phyloP scores from a whole-genome alignment of 2,113 vertebrate species.

The Cyphomyrus discorhynchus region DNA sequence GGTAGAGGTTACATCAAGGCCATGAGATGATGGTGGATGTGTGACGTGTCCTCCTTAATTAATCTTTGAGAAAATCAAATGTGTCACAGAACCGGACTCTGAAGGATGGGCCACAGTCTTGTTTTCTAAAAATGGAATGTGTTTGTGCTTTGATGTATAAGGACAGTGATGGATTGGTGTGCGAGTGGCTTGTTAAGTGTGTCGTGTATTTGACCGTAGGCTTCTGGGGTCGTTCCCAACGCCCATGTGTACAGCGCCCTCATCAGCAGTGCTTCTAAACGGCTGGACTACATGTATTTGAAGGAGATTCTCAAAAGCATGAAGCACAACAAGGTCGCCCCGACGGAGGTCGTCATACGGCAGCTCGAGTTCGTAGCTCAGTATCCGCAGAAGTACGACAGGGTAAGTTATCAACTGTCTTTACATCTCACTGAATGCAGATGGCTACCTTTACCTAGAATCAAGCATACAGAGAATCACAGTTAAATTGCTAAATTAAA shows the following conservation, averaged over 20 bases:
- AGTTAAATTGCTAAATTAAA: neutral
- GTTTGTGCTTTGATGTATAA: neutral
- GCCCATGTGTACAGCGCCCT: conserved; percentile 78
- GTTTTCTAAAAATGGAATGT: neutral
- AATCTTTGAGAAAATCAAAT: neutral
- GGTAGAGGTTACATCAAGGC: neutral
- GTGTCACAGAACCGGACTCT: neutral
- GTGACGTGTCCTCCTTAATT: neutral
- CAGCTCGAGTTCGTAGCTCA: conserved; percentile 84
- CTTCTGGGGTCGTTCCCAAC: conserved; percentile 71
- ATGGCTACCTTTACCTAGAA: neutral
- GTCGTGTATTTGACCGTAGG: conserved; percentile 50
- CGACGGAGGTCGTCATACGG: conserved; percentile 80
- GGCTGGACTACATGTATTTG: conserved; percentile 80
- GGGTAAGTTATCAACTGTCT: conserved; percentile 55
- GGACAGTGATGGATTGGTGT: neutral
- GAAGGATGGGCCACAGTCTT: neutral
- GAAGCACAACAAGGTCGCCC: conserved; percentile 62
- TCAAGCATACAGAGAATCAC: neutral
- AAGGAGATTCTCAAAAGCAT: conserved; percentile 74
- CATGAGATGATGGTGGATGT: neutral
- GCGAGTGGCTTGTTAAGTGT: neutral
- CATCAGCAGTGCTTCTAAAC: conserved; percentile 68
- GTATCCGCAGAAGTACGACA: conserved; percentile 81
- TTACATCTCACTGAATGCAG: neutral